phyloP scores from a whole-genome alignment of 2,888 invertebrate species.

The Agrilus cyanescens region DNA sequence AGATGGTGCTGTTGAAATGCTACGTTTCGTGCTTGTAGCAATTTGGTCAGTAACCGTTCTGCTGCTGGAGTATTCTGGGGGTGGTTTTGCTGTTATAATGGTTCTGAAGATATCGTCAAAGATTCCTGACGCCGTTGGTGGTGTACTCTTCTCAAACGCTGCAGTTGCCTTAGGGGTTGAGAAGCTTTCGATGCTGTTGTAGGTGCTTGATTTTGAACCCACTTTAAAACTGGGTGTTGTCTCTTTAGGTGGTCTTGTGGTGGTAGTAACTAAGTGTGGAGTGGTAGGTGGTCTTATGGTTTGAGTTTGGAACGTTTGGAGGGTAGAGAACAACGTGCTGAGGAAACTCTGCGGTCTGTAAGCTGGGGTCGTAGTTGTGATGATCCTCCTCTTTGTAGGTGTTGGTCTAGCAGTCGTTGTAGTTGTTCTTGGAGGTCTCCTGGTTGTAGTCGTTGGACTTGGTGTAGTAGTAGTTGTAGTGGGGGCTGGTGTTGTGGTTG shows the following conservation, averaged over 20 bases:
- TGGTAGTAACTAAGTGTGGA: slow-evolving; percentile 4
- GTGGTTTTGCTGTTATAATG: not conserved
- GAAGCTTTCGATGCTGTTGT: too few relatives aligned
- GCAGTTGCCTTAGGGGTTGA: too few relatives aligned
- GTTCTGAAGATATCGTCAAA: not conserved
- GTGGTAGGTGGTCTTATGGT: slow-evolving; percentile 6
- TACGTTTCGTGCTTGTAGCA: too few relatives aligned
- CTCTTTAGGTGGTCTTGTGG: slow-evolving; percentile 2
- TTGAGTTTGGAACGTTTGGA: slow-evolving; percentile 1
- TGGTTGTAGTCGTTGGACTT: slow-evolving; percentile 16
- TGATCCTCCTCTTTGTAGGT: slow-evolving; percentile 4
- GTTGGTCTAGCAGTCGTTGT: slow-evolving; percentile 25
- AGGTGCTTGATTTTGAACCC: too few relatives aligned
- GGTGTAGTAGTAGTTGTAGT: slow-evolving; percentile 18
- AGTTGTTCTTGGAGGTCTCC: slow-evolving; percentile 21
- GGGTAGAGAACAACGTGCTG: slow-evolving; percentile 17
- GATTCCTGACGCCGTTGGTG: slow-evolving; percentile 13
- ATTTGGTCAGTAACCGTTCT: too few relatives aligned
- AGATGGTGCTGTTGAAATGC: too few relatives aligned
- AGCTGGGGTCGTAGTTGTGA: slow-evolving; percentile 22
- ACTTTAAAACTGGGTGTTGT: too few relatives aligned
- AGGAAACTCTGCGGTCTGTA: slow-evolving; percentile 7
- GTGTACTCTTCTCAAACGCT: too few relatives aligned
- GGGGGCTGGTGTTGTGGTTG: slow-evolving; percentile 15
- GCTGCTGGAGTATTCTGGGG: not conserved